Conservation (phyloP, 2,113 vertebrate genomes). For the Conger conger region DNA sequence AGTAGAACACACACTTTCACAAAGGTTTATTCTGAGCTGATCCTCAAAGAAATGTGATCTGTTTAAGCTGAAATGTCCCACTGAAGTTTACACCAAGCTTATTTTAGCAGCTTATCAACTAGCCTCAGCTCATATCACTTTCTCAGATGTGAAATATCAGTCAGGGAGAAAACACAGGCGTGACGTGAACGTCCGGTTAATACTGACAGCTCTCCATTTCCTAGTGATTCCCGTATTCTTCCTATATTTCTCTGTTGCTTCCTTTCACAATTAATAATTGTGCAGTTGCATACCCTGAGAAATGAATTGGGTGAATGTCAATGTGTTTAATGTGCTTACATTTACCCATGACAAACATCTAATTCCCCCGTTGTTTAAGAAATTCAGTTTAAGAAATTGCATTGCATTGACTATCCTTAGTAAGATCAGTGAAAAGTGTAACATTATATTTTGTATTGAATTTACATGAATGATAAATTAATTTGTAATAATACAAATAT, state of each 20-base stretch:
- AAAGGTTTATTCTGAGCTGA: slow-evolving; percentile 24
- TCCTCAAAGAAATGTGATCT: slow-evolving; percentile 33
- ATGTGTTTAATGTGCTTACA: neutral
- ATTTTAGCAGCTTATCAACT: slow-evolving; percentile 3
- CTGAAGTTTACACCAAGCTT: slow-evolving; percentile 29
- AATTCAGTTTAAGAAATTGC: too few species aligned
- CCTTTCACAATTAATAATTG: neutral
- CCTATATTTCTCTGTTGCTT: neutral
- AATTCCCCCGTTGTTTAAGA: neutral
- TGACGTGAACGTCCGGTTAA: neutral
- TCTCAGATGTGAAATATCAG: neutral
- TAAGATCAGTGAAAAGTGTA: neutral
- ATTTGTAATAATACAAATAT: too few species aligned
- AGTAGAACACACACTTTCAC: slow-evolving; percentile 31
- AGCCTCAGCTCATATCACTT: slow-evolving; percentile 14
- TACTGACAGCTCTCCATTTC: neutral
- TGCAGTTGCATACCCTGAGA: neutral
- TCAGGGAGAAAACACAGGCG: slow-evolving; percentile 16
- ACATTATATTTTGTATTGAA: too few species aligned
- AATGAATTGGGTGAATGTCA: neutral
- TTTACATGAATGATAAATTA: too few species aligned
- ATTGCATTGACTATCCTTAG: too few species aligned
- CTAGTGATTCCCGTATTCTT: neutral
- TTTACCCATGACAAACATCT: neutral
- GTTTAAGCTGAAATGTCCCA: slow-evolving; percentile 36